Conservation (phyloP, 1,140 invertebrate species). For the Microplitis mediator region DNA sequence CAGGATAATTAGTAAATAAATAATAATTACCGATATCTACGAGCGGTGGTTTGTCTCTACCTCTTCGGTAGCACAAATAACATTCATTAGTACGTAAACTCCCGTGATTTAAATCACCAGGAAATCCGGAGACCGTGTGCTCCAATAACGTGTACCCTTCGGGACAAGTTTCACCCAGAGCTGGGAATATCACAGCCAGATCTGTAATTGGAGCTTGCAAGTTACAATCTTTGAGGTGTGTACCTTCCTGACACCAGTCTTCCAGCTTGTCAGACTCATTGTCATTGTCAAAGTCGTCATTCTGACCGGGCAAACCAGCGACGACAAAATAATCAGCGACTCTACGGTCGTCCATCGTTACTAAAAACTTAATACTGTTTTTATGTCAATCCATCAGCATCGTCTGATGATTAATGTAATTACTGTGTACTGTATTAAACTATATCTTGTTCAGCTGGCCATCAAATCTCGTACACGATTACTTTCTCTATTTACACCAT, state of each 20-base stretch:
- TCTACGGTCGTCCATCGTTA: conserved; percentile 77
- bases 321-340: conserved; percentile 97
- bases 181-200: conserved; percentile 88
- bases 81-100: conserved; percentile 91
- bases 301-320: conserved; percentile 85
- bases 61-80: conserved; percentile 89
- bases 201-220: conserved; percentile 93
- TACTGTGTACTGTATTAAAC: no score
- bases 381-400: background rate
- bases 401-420: no score
- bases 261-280: conserved; percentile 71
- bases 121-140: conserved; percentile 81
- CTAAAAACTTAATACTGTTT: background rate
- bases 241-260: conserved; percentile 77
- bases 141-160: conserved; percentile 83
- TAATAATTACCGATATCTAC: conserved; percentile 89
- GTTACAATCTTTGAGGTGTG: conserved; percentile 74
- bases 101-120: conserved; percentile 96
- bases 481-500: background rate
- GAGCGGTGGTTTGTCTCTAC: conserved; percentile 92
- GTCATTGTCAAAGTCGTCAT: conserved; percentile 46
- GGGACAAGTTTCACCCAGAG: conserved; percentile 83
- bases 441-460: background rate
- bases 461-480: background rate
- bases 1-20: background rate